Percentiles rank a stretch among this genome's conserved stretches.
Conservation (phyloP, 1,140 invertebrate genomes). For the Brachionus koreanus region DNA sequence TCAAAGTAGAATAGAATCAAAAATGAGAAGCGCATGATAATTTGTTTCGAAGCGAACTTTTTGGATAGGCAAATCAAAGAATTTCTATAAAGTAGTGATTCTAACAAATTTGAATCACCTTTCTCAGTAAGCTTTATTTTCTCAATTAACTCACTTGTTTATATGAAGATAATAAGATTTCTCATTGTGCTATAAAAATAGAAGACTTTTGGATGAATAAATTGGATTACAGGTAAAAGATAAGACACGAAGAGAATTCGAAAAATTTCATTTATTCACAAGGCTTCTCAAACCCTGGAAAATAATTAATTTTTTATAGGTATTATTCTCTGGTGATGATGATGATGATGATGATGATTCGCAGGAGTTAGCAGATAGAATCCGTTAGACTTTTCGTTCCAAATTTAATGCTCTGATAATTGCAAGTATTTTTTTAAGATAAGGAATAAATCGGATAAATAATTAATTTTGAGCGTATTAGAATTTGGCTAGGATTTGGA, state of each 20-base stretch:
- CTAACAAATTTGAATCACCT: slow-evolving; percentile 16
- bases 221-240: not conserved
- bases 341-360: not conserved
- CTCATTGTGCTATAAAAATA: not conserved
- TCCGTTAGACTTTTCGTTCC: not conserved
- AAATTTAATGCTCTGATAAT: slow-evolving; percentile 40
- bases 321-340: not conserved
- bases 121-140: not conserved
- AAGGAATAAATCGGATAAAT: slow-evolving; percentile 35
- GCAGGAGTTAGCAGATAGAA: slow-evolving; percentile 16
- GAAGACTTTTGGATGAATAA: not conserved
- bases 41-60: not conserved
- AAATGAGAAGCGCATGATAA: not conserved
- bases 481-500: not conserved
- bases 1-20: not conserved
- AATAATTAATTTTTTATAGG: not conserved
- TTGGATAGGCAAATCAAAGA: not conserved
- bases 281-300: not conserved
- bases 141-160: slow-evolving; percentile 33
- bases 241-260: not conserved
- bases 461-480: not conserved
- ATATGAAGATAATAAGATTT: slow-evolving; percentile 30
- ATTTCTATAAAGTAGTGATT: not conserved
- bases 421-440: slow-evolving; percentile 29
- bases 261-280: not conserved